These are phyloP conservation scores for Anolis carolinensis DNA, from an alignment of 2,113 vertebrate species.

Conservation along the genomic window DNA sequence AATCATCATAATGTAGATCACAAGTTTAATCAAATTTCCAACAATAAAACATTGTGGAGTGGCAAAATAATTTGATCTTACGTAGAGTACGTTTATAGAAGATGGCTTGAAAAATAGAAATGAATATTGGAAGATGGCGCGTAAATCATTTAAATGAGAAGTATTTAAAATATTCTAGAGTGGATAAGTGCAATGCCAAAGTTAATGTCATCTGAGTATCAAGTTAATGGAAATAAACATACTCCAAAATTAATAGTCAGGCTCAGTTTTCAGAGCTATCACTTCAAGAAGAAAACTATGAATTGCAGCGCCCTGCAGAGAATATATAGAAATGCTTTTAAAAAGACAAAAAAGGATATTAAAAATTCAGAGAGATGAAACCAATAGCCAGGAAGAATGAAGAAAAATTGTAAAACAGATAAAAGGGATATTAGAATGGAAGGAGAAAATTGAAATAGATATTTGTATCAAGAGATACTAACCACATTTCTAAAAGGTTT, in stretches of 20 bases:
- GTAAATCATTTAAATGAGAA: slow-evolving; percentile 40
- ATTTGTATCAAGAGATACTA: slow-evolving; percentile 34
- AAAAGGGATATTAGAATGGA: slow-evolving; percentile 48
- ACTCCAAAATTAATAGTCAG: slow-evolving; percentile 8
- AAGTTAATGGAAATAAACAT: slow-evolving; percentile 46
- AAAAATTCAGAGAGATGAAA: slow-evolving; percentile 53
- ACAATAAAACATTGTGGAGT: neutral
- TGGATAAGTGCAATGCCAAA: neutral
- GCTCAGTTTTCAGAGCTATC: slow-evolving; percentile 22
- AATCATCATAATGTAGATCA: slow-evolving; percentile 9
- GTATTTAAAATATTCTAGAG: slow-evolving; percentile 26
- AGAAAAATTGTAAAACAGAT: slow-evolving; percentile 51
- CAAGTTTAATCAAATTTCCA: neutral
- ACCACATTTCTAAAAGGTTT: slow-evolving; percentile 42
- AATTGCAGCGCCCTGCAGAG: slow-evolving; percentile 11
- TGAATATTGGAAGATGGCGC: neutral
- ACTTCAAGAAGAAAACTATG: neutral
- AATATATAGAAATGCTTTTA: neutral
- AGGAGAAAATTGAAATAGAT: slow-evolving; percentile 55
- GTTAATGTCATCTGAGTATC: slow-evolving; percentile 11
- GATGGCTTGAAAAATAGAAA: slow-evolving; percentile 26
- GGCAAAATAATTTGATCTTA: slow-evolving; percentile 27
- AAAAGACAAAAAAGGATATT: slow-evolving; percentile 52
- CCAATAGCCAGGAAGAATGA: slow-evolving; percentile 45
- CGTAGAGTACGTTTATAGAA: neutral